Evolutionary conservation across 2,113 vertebrate genomes (phyloP), one percentile per base, ranked within the genome.

Genomic region (Oryzias javanicus): DNA sequence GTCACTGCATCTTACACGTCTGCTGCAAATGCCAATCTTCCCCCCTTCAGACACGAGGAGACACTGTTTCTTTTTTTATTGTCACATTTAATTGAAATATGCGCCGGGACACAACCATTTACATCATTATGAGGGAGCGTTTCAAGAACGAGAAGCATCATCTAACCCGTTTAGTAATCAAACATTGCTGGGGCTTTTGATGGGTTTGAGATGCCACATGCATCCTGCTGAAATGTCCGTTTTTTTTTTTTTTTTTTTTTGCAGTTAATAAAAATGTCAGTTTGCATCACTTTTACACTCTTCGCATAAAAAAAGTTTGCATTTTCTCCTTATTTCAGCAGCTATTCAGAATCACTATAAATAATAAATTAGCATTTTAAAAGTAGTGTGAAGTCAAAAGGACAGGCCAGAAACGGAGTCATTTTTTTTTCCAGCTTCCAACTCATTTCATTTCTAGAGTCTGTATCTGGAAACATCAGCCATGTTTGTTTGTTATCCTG

Each of bases 1-100:
- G 76, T 86, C 82, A 75, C 63, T 60, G 67, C 76, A 72, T 71
- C 53, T 70, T 63, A 64, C 77, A 84, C 84, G 80, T 85, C 83
- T 78, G 80, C 60, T 86, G 70, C 72, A 76, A 66, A 46, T 84
- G 84, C 74, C 80, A 80, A 64, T 84, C 84, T 79, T 54, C 55
- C 58, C 62, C 63, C 67, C n/a, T 3, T 13, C 41, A 66, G 69
- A 64, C 63, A 41, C 46, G 55, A 72, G 4, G 69, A 67, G 68
- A 64, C 67, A 68, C 40, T 57, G 27, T 58, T 48, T 63, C 72
- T 68, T 70, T 56, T 72, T 64, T 55, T 76, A 60, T 59, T 52
- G 66, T 60, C 78, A 64, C 69, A 82, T 85, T 73, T 80, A 68
- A 76, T 44, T 72, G 73, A 74, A 80, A 78, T 76, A 72, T 56